Base-by-base conservation (phyloP, 2,888 invertebrate genomes). In the Amblyteles armatorius region DNA sequence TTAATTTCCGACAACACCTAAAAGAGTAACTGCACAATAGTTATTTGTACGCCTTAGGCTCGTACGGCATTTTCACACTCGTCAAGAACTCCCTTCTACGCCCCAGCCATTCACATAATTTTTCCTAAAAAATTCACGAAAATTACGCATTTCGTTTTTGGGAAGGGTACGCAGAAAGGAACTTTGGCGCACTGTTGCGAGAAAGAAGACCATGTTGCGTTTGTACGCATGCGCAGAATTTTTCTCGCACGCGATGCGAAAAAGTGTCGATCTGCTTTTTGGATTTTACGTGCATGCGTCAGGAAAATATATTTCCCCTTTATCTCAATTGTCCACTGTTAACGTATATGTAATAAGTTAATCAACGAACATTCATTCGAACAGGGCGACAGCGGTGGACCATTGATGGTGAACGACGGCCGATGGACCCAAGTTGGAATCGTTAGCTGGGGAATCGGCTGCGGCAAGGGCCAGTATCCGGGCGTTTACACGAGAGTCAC, bases 401-500 rank as follows among this genome's bases (percentile, higher is more conserved):
- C 98, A 0, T 94, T 98, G 90, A 97, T 98, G 96, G 96, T 98
- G 13, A 96, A 96, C 91, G 96, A 96, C 79, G 96, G 96, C 5
- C 95, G 96, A 83, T 98, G 97, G 97, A 96, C 96, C 0, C 98
- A 98, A 94, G 97, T 97, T 22, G 98, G 98, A 76, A 96, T 98
- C 71, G 98, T 98, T 26, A 98, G 98, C 16, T 98, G 98, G 98
- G 98, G 98, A 86, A 98, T 98, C 89, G 98, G 98, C 52, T 98
- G 98, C 92, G 98, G 98, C 79, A 98, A 98, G 94, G 98, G 98
- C 26, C 97, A 97, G 92, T 98, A 97, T 94, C 98, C 98, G 0
- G 98, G 98, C 19, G 98, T 98, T 3, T 98, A 98, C 94, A 97
- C 98, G 0, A 95, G 98, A 88, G 96, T 98, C 83, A 97, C 97